Conservation (phyloP, 2,888 invertebrate species). For the Lithosia quadra region DNA sequence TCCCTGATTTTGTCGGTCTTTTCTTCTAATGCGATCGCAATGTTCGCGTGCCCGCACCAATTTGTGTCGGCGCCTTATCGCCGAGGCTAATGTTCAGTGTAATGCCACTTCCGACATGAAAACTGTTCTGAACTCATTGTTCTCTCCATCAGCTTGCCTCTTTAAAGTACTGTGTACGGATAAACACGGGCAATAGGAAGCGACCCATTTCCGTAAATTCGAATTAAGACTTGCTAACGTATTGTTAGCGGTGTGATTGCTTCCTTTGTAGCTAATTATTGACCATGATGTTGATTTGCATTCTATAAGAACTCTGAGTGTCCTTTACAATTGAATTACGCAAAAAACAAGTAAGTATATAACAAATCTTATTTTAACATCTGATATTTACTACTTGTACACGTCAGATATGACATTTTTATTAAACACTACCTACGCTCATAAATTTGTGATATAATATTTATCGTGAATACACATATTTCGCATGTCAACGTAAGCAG, state of each 20-base stretch:
- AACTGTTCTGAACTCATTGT: slow-evolving; percentile 77
- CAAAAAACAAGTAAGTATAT: slow-evolving; percentile 23
- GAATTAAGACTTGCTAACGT: slow-evolving; percentile 49
- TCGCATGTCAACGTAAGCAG: slow-evolving; percentile 72
- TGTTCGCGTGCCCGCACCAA: slow-evolving; percentile 78
- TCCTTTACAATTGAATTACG: slow-evolving; percentile 12
- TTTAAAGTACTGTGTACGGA: slow-evolving; percentile 65
- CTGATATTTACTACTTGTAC: slow-evolving; percentile 31
- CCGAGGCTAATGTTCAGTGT: slow-evolving; percentile 81
- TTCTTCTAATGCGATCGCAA: slow-evolving; percentile 62
- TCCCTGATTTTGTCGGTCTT: slow-evolving; percentile 51
- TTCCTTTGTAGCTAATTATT: slow-evolving; percentile 37
- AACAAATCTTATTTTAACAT: slow-evolving; percentile 24
- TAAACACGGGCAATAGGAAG: slow-evolving; percentile 60
- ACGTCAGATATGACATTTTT: slow-evolving; percentile 58
- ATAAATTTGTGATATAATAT: slow-evolving; percentile 59
- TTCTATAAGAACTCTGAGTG: background rate
- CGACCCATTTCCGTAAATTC: slow-evolving; percentile 60
- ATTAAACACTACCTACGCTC: slow-evolving; percentile 62
- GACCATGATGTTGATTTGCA: slow-evolving; percentile 15
- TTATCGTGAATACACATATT: slow-evolving; percentile 62
- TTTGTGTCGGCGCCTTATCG: slow-evolving; percentile 84
- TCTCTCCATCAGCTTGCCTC: slow-evolving; percentile 58
- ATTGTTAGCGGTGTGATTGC: slow-evolving; percentile 45
- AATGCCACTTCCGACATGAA: slow-evolving; percentile 84